phyloP scores from a whole-genome alignment of 2,113 vertebrate genomes.

The Ceyx melanurus region DNA sequence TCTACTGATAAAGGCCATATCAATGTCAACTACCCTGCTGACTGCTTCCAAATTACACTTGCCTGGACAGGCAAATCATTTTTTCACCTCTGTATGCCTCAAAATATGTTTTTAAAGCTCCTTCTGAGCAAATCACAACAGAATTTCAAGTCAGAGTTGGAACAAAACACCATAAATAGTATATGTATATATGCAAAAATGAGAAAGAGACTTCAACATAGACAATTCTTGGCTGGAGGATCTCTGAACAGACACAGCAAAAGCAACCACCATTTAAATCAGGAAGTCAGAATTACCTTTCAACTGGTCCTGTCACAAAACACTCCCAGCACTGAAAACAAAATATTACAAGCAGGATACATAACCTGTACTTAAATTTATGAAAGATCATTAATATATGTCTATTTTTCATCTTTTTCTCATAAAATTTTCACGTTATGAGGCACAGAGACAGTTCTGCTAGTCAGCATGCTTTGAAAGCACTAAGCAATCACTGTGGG shows the following conservation, averaged over 20 bases:
- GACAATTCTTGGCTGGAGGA: background rate
- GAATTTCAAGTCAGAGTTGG: background rate
- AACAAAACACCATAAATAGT: background rate
- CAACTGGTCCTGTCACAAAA: background rate
- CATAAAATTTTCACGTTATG: background rate
- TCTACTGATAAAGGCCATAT: slow-evolving; percentile 44
- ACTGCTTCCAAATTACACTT: slow-evolving; percentile 2
- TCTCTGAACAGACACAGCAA: background rate
- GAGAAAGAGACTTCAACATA: background rate
- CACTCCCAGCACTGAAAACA: background rate
- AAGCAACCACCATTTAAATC: background rate
- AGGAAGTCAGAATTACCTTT: background rate
- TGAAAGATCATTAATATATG: background rate
- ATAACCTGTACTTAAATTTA: background rate
- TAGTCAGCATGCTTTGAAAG: background rate
- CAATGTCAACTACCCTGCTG: slow-evolving; percentile 37
- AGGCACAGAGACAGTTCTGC: background rate
- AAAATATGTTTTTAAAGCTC: background rate
- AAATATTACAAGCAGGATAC: background rate
- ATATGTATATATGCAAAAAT: background rate
- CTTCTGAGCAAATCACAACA: background rate
- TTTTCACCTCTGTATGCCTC: background rate
- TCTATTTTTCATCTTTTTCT: background rate
- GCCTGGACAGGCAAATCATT: background rate
- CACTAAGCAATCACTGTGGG: background rate